These are phyloP conservation scores for Scaptodrosophila lebanonensis DNA, from an alignment of 1,140 invertebrate genomes.

Conservation along the genomic window DNA sequence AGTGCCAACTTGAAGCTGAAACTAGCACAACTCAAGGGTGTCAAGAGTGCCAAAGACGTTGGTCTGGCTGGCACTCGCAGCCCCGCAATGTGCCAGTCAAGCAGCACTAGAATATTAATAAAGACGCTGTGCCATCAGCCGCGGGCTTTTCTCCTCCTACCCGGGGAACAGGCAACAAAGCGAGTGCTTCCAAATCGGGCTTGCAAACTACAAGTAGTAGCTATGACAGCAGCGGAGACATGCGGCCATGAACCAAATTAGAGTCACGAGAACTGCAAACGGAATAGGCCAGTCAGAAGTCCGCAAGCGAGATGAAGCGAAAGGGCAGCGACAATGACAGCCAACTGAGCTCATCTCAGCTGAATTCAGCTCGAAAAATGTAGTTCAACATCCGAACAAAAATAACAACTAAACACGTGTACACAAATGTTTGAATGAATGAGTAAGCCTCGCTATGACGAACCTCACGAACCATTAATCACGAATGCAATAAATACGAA, in stretches of 20 bases:
- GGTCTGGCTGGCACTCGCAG: background rate
- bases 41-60: conserved; percentile 1
- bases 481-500: no score
- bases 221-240: conserved; percentile 38
- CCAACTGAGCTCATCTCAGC: conserved; percentile 11
- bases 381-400: conserved; percentile 55
- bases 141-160: no score
- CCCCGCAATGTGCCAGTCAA: background rate
- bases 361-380: conserved; percentile 28
- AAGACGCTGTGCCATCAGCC: conserved; percentile 11
- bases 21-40: no score
- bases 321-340: background rate
- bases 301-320: conserved; percentile 29
- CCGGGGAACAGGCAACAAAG: conserved; percentile 12
- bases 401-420: conserved; percentile 11
- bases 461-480: no score
- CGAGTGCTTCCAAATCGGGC: conserved; percentile 20
- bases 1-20: no score
- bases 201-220: conserved; percentile 52
- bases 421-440: no score
- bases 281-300: conserved; percentile 13
- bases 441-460: no score
- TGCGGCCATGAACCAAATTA: conserved; percentile 65
- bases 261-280: conserved; percentile 55
- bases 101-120: conserved; percentile 57